phyloP scores from a whole-genome alignment of 1,140 invertebrate genomes.

The Pseudomyrmex sp. region DNA sequence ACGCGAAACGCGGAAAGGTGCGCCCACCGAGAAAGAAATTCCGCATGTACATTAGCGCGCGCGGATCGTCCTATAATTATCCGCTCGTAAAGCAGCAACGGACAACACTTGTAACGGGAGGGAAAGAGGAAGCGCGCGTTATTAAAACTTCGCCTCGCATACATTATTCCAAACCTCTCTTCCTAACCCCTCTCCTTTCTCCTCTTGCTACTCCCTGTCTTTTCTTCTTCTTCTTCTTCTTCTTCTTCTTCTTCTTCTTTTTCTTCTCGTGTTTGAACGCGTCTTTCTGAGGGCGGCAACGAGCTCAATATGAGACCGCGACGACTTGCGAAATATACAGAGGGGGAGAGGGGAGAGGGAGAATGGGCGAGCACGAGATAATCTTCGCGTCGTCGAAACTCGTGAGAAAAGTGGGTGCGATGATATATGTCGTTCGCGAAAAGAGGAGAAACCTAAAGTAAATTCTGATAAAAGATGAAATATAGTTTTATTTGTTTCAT shows the following conservation, averaged over 20 bases:
- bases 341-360: too few relatives aligned
- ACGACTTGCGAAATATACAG: conserved; percentile 39
- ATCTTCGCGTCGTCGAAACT: conserved; percentile 22
- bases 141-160: conserved; percentile 64
- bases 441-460: background rate
- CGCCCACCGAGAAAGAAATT: conserved; percentile 52
- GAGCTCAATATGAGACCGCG: conserved; percentile 35
- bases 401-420: conserved; percentile 20
- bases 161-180: conserved; percentile 38
- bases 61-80: conserved; percentile 71
- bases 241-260: background rate
- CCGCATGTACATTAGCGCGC: conserved; percentile 55
- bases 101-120: conserved; percentile 58
- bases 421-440: background rate
- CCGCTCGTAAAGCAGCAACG: conserved; percentile 72
- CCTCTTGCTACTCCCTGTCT: too few relatives aligned
- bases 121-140: conserved; percentile 69
- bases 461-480: background rate
- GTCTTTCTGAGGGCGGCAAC: conserved; percentile 35
- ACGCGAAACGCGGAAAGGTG: conserved; percentile 29
- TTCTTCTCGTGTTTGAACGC: background rate
- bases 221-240: background rate
- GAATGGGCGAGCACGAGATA: conserved; percentile 36
- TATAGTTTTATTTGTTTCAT: background rate
- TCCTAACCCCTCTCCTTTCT: background rate